Percentiles rank a stretch among this genome's conserved stretches.
Conservation (phyloP, 2,113 vertebrate genomes). For the Gambusia holbrooki region DNA sequence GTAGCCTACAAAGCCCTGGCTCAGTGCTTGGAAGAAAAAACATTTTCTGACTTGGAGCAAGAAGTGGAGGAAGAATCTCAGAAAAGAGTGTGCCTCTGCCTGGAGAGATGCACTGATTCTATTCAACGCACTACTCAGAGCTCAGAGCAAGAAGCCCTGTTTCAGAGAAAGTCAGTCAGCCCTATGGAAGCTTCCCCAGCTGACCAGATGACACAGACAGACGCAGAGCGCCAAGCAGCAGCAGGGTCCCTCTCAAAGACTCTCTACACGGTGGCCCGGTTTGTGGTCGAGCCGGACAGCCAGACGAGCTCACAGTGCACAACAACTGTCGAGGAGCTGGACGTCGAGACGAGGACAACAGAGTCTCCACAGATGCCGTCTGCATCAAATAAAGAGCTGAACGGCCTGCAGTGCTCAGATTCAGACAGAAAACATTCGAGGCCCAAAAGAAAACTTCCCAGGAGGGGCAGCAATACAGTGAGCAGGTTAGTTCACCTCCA, state of each 20-base stretch:
- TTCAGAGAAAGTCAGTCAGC: conserved; percentile 44
- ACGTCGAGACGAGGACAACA: conserved; percentile 13
- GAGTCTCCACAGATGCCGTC: neutral
- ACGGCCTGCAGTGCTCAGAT: conserved; percentile 41
- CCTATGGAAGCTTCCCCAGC: conserved; percentile 56
- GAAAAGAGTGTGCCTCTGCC: conserved; percentile 33
- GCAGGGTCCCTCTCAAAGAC: conserved; percentile 2
- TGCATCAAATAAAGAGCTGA: conserved; percentile 44
- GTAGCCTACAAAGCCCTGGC: conserved; percentile 81
- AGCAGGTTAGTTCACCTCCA: conserved; percentile 30
- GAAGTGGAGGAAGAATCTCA: conserved; percentile 66
- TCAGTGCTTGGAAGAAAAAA: conserved; percentile 49
- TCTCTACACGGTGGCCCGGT: conserved; percentile 74
- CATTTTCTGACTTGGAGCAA: conserved; percentile 82
- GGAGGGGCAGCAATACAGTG: accelerated
- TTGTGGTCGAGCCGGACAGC: conserved; percentile 82
- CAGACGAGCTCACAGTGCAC: conserved; percentile 54
- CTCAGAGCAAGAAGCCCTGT: conserved; percentile 35
- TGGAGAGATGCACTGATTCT: conserved; percentile 25
- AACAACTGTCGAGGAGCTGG: conserved; percentile 43
- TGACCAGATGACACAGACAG: conserved; percentile 37
- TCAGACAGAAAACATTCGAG: conserved; percentile 30
- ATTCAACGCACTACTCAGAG: conserved; percentile 24
- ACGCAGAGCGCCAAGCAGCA: conserved; percentile 1
- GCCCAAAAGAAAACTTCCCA: conserved; percentile 6